phyloP scores from a whole-genome alignment of 2,888 invertebrate genomes.

The Cerastis rubricosa region DNA sequence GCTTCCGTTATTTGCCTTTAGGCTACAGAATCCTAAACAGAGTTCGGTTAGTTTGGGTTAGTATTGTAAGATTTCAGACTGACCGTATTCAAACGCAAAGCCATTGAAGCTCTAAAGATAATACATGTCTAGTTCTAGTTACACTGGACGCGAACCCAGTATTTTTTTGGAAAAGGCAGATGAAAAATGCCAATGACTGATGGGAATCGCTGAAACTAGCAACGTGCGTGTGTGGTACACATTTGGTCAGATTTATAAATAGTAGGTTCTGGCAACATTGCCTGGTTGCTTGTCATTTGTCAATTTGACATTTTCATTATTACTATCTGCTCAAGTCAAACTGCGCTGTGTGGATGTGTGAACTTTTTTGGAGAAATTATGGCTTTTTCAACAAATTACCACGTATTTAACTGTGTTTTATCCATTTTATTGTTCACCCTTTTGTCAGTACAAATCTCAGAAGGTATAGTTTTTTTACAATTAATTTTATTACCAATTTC shows the following conservation, averaged over 20 bases:
- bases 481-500: background rate
- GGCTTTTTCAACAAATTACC: constrained; percentile 68
- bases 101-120: background rate
- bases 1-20: too few species aligned
- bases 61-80: background rate
- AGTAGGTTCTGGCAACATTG: constrained; percentile 26
- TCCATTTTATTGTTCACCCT: constrained; percentile 64
- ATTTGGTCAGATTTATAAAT: background rate
- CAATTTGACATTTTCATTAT: constrained; percentile 24
- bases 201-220: background rate
- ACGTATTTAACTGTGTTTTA: constrained; percentile 63
- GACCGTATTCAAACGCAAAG: background rate
- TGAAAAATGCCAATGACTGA: background rate
- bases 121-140: background rate
- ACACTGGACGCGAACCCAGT: background rate
- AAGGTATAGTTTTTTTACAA: constrained; percentile 73
- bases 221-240: background rate
- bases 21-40: background rate
- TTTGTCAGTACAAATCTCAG: constrained; percentile 65
- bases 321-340: background rate
- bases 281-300: constrained; percentile 18
- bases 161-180: background rate
- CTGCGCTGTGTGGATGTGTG: constrained; percentile 16
- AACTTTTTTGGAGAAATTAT: constrained; percentile 60
- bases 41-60: background rate